phyloP scores from a whole-genome alignment of 2,888 invertebrate genomes.

The Tiliacea aurago region DNA sequence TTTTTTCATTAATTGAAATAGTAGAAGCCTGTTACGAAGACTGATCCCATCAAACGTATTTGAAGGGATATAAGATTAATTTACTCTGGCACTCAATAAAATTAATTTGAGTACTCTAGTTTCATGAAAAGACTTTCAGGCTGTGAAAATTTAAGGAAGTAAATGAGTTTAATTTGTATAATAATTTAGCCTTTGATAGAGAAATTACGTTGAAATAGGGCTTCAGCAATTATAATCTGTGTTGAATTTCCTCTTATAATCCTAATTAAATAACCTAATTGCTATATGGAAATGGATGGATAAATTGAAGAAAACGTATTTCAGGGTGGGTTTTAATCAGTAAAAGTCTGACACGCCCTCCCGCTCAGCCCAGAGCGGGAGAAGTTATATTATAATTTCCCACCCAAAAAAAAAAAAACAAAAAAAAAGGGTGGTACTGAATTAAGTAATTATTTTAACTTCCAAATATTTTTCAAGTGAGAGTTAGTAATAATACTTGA shows the following conservation, averaged over 20 bases:
- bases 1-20: no score
- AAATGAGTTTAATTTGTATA: not conserved
- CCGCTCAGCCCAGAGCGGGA: no score
- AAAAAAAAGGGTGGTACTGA: conserved; percentile 2
- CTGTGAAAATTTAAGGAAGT: not conserved
- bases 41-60: not conserved
- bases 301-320: not conserved
- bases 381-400: no score
- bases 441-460: conserved; percentile 52
- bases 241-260: not conserved
- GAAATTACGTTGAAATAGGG: not conserved
- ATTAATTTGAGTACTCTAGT: not conserved
- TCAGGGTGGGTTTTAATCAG: no score
- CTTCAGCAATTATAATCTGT: not conserved
- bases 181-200: not conserved
- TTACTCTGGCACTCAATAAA: not conserved
- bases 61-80: no score
- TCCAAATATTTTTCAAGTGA: conserved; percentile 68
- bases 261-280: not conserved
- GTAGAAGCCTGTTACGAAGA: not conserved
- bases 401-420: no score
- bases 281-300: not conserved
- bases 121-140: not conserved
- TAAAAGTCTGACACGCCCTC: no score
- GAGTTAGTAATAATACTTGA: conserved; percentile 76